These are phyloP conservation scores for Plutomurus gul DNA, from an alignment of 1,140 invertebrate species.

Conservation along the genomic window DNA sequence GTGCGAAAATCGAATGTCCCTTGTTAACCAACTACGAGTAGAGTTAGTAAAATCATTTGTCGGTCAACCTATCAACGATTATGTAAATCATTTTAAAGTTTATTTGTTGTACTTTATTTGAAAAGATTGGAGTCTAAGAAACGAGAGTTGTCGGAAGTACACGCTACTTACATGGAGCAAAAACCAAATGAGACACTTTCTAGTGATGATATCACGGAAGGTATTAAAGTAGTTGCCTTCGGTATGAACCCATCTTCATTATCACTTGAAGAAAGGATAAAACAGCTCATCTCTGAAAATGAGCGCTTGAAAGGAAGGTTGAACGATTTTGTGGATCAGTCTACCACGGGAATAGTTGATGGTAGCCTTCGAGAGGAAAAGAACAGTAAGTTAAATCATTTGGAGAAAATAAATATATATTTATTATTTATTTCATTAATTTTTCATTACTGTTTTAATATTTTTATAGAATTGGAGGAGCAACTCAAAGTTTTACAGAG, in stretches of 20 bases:
- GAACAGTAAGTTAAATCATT: conserved; percentile 23
- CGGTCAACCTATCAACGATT: neutral
- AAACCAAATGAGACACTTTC: neutral
- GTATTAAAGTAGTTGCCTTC: conserved; percentile 49
- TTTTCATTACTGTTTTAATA: neutral
- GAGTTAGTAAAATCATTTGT: conserved; percentile 28
- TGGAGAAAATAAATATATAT: neutral
- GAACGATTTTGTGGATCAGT: conserved; percentile 12
- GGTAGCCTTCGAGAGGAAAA: conserved; percentile 27
- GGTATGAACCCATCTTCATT: conserved; percentile 49
- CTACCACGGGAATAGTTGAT: neutral
- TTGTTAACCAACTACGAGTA: conserved; percentile 25
- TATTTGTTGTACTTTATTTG: neutral
- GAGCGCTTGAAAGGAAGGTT: conserved; percentile 44
- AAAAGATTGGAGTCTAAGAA: conserved; percentile 1
- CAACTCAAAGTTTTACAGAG: conserved; percentile 38
- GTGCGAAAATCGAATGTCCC: conserved; percentile 30
- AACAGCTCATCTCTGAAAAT: conserved; percentile 43
- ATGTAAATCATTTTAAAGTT: neutral
- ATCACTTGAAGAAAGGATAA: conserved; percentile 40
- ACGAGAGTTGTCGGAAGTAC: neutral
- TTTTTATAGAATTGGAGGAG: conserved; percentile 44
- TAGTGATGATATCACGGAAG: conserved; percentile 19
- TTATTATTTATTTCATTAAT: neutral
- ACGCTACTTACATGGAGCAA: neutral